Evolutionary conservation across 1,140 invertebrate species (phyloP).

Genomic region (Drosophila parabipectinata): DNA sequence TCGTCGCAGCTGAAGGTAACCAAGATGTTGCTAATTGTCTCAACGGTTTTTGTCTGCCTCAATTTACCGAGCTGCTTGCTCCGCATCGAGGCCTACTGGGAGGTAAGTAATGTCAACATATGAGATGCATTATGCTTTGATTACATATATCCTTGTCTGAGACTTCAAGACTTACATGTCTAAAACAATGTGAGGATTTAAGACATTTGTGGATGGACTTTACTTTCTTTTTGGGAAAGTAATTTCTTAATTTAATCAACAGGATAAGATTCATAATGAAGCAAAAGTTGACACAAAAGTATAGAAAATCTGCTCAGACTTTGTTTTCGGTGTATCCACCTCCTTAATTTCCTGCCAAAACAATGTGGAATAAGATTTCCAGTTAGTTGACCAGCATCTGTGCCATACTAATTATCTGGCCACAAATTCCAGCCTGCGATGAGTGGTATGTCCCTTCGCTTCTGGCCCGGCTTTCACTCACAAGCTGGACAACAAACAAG

Average conservation of each 20-base stretch:
- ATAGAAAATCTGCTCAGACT: too few relatives aligned
- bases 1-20: conserved; percentile 89
- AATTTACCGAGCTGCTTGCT: conserved; percentile 91
- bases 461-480: not conserved
- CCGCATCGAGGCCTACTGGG: conserved; percentile 86
- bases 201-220: not conserved
- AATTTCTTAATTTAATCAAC: not conserved
- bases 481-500: not conserved
- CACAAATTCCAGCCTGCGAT: conserved; percentile 12
- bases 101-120: conserved; percentile 83
- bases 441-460: not conserved
- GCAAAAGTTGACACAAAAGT: too few relatives aligned
- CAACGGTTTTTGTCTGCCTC: conserved; percentile 90
- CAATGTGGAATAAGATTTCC: conserved; percentile 12
- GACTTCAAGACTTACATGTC: not conserved
- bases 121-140: not conserved
- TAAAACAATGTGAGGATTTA: not conserved
- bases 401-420: conserved; percentile 25
- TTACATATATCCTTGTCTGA: not conserved
- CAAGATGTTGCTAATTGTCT: conserved; percentile 92
- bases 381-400: conserved; percentile 17
- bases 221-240: not conserved
- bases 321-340: not conserved
- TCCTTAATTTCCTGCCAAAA: not conserved
- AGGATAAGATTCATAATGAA: not conserved